phyloP scores from a whole-genome alignment of 1,140 invertebrate species.

The Bombus pascuorum region DNA sequence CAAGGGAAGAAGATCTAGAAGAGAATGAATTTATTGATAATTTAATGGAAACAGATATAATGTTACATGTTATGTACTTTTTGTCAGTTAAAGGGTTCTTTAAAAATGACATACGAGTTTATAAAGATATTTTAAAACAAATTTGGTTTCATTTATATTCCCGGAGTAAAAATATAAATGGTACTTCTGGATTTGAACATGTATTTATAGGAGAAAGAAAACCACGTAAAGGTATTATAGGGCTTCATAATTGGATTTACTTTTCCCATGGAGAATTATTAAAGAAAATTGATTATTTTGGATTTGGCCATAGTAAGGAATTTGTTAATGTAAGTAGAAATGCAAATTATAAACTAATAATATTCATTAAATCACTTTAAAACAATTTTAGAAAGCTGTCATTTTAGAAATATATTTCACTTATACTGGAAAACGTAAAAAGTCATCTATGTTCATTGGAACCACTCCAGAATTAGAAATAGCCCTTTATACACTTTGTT shows the following conservation, averaged over 20 bases:
- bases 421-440: constrained; percentile 60
- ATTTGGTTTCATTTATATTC: constrained; percentile 91
- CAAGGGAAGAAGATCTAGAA: constrained; percentile 80
- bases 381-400: constrained; percentile 51
- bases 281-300: constrained; percentile 81
- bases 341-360: background rate
- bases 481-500: constrained; percentile 84
- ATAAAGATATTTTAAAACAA: constrained; percentile 87
- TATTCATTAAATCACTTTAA: background rate
- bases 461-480: constrained; percentile 86
- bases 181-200: constrained; percentile 82
- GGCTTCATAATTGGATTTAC: constrained; percentile 84
- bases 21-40: constrained; percentile 83
- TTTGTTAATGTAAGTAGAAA: constrained; percentile 72
- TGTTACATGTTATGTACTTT: constrained; percentile 82
- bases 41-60: constrained; percentile 82
- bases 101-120: constrained; percentile 65
- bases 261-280: constrained; percentile 79
- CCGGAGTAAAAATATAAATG: constrained; percentile 82
- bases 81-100: constrained; percentile 79
- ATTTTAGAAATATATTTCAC: constrained; percentile 79
- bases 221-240: constrained; percentile 74
- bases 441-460: constrained; percentile 84
- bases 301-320: constrained; percentile 71
- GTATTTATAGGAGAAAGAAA: constrained; percentile 83